These are phyloP conservation scores for Corythornis cristatus DNA, from an alignment of 2,113 vertebrate genomes.

Conservation along the genomic window DNA sequence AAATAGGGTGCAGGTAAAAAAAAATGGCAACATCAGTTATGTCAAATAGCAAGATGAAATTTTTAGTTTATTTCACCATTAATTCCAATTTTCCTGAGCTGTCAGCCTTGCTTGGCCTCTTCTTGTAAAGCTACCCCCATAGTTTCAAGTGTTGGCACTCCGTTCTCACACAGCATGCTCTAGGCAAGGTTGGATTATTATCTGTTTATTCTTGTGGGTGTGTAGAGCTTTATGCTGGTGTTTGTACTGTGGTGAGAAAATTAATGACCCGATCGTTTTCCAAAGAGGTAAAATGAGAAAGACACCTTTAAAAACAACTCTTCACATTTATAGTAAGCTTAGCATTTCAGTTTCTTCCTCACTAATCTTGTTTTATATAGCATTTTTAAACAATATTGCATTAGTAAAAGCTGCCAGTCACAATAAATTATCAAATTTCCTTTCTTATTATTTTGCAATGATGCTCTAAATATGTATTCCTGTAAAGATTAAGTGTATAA, in stretches of 20 bases:
- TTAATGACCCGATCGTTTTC: background rate
- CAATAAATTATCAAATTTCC: constrained; percentile 26
- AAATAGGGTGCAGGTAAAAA: background rate
- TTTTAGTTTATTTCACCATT: background rate
- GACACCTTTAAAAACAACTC: background rate
- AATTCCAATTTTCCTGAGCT: background rate
- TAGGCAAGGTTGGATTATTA: background rate
- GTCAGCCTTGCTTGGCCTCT: background rate
- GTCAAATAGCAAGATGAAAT: background rate
- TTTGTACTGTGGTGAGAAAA: background rate
- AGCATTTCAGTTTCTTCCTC: constrained; percentile 14
- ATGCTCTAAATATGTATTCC: constrained; percentile 49
- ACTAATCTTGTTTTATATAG: background rate
- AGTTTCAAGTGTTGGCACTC: background rate
- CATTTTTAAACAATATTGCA: constrained; percentile 11
- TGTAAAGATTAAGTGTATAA: constrained; percentile 68
- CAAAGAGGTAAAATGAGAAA: background rate
- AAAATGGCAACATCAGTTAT: background rate
- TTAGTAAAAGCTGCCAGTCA: constrained; percentile 43
- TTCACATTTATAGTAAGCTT: constrained; percentile 21
- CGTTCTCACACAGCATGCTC: background rate
- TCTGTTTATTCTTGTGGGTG: background rate
- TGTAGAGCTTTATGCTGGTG: background rate
- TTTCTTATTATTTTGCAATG: constrained; percentile 23
- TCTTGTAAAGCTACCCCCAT: background rate